phyloP scores from a whole-genome alignment of 2,888 invertebrate species.

The Apamea monoglypha region DNA sequence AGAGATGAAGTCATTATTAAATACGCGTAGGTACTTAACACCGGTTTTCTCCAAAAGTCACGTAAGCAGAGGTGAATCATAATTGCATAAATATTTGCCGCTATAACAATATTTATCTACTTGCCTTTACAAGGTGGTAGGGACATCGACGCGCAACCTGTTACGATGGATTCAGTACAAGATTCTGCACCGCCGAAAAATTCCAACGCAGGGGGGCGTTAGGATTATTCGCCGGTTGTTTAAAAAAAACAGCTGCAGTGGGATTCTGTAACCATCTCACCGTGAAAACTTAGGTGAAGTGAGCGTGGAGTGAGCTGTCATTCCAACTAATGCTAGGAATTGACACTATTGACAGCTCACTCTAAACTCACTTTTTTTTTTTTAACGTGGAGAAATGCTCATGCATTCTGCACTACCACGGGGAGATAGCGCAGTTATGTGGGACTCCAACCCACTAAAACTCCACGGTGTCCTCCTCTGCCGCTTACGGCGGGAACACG shows the following conservation, averaged over 20 bases:
- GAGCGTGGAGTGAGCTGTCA: too few species aligned
- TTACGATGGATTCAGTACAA: background rate
- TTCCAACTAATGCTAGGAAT: too few species aligned
- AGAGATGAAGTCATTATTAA: slow-evolving; percentile 20
- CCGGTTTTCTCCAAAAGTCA: background rate
- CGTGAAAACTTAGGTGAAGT: too few species aligned
- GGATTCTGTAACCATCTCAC: too few species aligned
- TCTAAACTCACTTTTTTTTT: too few species aligned
- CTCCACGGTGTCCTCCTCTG: too few species aligned
- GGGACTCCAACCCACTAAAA: too few species aligned
- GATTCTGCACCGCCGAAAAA: background rate
- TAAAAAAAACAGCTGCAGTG: background rate
- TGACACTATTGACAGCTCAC: too few species aligned
- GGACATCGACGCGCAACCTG: background rate
- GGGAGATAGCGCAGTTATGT: too few species aligned
- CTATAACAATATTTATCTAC: background rate
- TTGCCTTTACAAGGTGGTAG: background rate
- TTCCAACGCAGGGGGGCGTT: background rate
- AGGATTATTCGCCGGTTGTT: background rate
- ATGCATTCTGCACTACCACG: too few species aligned
- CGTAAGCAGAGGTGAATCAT: slow-evolving; percentile 2
- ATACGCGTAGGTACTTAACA: background rate
- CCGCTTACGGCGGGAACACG: too few species aligned
- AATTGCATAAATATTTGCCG: background rate
- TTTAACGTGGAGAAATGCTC: too few species aligned